These are phyloP conservation scores for Menidia menidia DNA, from an alignment of 2,797 vertebrate genomes.

Conservation along the genomic window DNA sequence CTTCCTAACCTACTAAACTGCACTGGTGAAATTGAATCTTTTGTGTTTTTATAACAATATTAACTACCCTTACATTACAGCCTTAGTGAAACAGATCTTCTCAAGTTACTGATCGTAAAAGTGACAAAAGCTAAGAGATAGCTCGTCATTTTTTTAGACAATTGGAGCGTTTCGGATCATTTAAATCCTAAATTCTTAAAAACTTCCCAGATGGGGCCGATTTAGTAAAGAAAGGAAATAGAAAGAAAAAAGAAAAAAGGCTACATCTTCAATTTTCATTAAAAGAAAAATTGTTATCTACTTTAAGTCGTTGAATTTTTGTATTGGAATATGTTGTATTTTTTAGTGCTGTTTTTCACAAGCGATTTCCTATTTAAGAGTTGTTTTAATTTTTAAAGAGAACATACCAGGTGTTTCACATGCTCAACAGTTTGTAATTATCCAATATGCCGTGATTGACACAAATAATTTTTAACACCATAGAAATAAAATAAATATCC, in stretches of 20 bases:
- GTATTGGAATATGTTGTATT: no score
- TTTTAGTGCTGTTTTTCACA: no score
- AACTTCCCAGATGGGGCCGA: no score
- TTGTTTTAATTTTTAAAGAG: no score
- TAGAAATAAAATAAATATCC: conserved; percentile 33
- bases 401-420: not conserved
- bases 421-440: conserved; percentile 29
- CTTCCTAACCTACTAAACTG: not conserved
- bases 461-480: conserved; percentile 38
- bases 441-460: conserved; percentile 35
- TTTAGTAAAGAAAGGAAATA: no score
- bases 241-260: no score
- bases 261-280: no score
- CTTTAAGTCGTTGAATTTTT: no score
- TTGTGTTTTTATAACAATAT: not conserved
- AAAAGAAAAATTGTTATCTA: no score
- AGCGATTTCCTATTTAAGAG: no score
- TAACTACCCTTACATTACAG: not conserved
- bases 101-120: not conserved
- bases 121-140: not conserved
- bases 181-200: not conserved
- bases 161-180: not conserved
- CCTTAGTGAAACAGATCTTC: not conserved
- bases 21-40: not conserved
- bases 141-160: not conserved